phyloP scores from a whole-genome alignment of 2,797 vertebrate species.

The Fringilla coelebs region DNA sequence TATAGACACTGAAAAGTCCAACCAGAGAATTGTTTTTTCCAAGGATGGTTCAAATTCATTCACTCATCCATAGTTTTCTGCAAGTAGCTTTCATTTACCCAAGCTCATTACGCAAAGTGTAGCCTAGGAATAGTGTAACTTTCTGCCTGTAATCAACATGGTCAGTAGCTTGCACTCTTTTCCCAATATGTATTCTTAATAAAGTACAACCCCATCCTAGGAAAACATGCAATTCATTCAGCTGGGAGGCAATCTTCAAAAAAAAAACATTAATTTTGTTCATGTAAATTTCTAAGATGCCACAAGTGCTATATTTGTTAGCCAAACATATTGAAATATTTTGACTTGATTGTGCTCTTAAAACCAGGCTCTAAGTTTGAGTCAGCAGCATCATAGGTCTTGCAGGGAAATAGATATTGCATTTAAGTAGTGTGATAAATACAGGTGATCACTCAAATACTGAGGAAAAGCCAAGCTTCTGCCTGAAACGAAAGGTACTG shows the following conservation, averaged over 20 bases:
- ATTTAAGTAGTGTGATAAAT: not conserved
- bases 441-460: fast-evolving
- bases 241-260: not conserved
- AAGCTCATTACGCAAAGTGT: not conserved
- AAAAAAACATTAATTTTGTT: not conserved
- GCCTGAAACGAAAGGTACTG: not conserved
- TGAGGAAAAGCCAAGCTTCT: not conserved
- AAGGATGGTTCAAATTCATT: not conserved
- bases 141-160: not conserved
- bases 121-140: not conserved
- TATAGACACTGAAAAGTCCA: not conserved
- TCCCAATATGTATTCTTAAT: fast-evolving
- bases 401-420: not conserved
- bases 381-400: not conserved
- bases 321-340: not conserved
- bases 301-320: not conserved
- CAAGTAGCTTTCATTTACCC: not conserved
- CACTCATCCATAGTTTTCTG: not conserved
- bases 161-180: not conserved
- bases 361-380: not conserved
- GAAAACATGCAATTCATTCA: not conserved
- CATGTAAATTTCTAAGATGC: not conserved
- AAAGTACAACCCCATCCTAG: not conserved
- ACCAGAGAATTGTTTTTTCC: not conserved
- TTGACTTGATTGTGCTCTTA: not conserved